Conservation (phyloP, 2,113 vertebrate genomes). For the Semnopithecus entellus region DNA sequence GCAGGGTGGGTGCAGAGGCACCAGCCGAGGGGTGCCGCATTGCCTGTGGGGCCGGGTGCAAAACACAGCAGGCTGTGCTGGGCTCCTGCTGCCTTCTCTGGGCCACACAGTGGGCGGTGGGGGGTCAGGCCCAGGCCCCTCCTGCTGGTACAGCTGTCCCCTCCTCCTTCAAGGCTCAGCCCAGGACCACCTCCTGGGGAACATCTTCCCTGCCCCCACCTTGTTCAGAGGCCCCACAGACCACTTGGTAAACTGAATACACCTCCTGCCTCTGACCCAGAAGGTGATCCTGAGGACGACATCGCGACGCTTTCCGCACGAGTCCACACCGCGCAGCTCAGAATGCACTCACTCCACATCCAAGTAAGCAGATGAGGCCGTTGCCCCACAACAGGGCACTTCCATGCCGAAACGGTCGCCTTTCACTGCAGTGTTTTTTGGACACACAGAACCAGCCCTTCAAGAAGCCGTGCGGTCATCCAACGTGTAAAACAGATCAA, state of each 20-base stretch:
- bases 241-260: background rate
- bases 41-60: background rate
- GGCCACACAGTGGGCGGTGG: no score
- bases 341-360: background rate
- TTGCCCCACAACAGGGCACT: background rate
- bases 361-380: background rate
- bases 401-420: accelerated
- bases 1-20: background rate
- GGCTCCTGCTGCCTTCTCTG: background rate
- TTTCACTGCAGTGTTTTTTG: background rate
- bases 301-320: accelerated
- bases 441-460: background rate
- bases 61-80: background rate
- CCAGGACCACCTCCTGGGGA: background rate
- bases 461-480: no score
- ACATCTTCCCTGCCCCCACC: background rate
- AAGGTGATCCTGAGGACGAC: background rate
- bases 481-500: accelerated
- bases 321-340: background rate
- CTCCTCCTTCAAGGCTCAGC: background rate
- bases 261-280: background rate
- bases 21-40: background rate
- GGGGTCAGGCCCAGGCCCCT: background rate
- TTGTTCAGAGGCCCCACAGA: background rate
- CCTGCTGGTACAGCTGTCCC: background rate